Base-by-base conservation (phyloP, 2,113 vertebrate species). In the Leucoraja erinaceus region DNA sequence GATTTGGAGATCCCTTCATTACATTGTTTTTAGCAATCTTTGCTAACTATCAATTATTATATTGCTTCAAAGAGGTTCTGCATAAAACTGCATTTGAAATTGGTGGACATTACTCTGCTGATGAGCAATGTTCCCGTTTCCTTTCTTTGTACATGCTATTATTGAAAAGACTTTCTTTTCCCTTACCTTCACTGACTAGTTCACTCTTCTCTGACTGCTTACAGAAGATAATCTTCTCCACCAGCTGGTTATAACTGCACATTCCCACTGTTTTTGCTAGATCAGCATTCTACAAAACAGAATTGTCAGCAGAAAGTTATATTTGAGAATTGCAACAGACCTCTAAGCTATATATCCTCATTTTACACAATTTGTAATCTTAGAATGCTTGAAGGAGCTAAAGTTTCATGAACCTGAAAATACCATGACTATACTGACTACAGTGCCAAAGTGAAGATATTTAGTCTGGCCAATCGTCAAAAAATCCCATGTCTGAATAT, bases 161-260 rank as follows among this genome's bases (percentile, higher is more conserved):
- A 25, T 11, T 74, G 22, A 47, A 91, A 31, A 91, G 18, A 72
- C 25, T 18, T 54, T 22, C 38, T 91, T 72, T 68, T 72, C 47
- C 66, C 90, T 91, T 91, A 99, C 99, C 99, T 98, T 99, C 98
- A 92, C 98, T 98, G 95, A 98, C 97, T 94, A 98, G 96, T 95
- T 98, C 97, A 90, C 98, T 99, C 95, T 96, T 98, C 94, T 98
- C 98, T 0, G 98, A 99, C 95, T 99, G 98, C 94, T 99, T 99
- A 95, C 98, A 99, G 93, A 96, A 98, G 95, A 99, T 99, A 4
- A 99, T 99, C 96, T 99, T 99, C 97, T 99, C 99, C 93, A 99
- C 99, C 94, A 99, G 96, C 95, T 99, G 98, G 96, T 99, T 99
- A 95, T 99, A 99, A 96, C 99, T 99, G 97, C 98, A 99, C 96